phyloP scores from a whole-genome alignment of 2,797 vertebrate genomes.

The Cuniculus paca region DNA sequence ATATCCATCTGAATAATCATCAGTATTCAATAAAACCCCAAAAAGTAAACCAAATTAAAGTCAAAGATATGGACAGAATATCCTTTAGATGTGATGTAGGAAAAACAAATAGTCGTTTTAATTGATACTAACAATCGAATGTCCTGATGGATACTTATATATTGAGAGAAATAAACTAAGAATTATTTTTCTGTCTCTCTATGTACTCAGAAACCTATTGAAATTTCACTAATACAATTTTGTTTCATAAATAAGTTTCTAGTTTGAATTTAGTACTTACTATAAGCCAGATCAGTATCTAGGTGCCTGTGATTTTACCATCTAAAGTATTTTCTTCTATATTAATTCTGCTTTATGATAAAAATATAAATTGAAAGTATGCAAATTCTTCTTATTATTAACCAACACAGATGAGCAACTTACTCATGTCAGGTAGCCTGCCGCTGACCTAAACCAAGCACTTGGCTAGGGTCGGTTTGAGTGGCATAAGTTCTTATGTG shows the following conservation, averaged over 20 bases:
- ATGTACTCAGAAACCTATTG: neutral
- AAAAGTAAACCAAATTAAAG: constrained; percentile 12
- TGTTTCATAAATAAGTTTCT: neutral
- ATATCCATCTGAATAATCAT: neutral
- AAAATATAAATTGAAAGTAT: neutral
- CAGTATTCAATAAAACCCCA: neutral
- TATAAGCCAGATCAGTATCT: neutral
- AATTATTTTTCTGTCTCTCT: neutral
- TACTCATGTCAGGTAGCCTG: neutral
- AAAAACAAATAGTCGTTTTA: neutral
- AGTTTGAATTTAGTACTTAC: neutral
- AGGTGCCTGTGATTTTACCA: neutral
- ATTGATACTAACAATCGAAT: neutral
- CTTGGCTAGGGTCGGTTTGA: neutral
- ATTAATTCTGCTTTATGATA: neutral
- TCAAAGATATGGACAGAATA: neutral
- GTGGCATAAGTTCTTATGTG: neutral
- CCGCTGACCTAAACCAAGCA: neutral
- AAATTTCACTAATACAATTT: neutral
- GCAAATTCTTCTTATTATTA: neutral
- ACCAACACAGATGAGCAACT: neutral
- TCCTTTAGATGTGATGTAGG: neutral
- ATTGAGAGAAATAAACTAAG: neutral
- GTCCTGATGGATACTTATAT: neutral
- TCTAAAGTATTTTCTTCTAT: neutral